Conservation (phyloP, 2,797 vertebrate genomes). For the Coccyzus lansbergi region DNA sequence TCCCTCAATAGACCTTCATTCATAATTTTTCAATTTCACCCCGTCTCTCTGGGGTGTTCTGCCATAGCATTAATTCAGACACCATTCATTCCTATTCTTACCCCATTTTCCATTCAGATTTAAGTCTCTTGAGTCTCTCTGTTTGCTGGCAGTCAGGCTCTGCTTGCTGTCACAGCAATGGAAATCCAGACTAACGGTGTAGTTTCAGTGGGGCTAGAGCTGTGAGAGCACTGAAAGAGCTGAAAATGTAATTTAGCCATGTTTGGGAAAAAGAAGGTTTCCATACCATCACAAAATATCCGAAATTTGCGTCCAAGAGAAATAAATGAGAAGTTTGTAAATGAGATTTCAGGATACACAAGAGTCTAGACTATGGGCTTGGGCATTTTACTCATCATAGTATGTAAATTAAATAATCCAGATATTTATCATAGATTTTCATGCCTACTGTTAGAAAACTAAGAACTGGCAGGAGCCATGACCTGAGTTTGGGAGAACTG, state of each 20-base stretch:
- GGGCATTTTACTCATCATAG: not conserved
- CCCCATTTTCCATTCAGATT: not conserved
- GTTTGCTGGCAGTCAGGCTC: not conserved
- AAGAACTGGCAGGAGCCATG: not conserved
- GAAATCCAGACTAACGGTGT: not conserved
- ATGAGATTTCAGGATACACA: not conserved
- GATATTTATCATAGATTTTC: not conserved
- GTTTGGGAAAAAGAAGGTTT: not conserved
- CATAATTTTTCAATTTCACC: not conserved
- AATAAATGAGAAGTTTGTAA: not conserved
- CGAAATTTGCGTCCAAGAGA: not conserved
- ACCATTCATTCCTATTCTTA: not conserved
- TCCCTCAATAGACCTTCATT: not conserved
- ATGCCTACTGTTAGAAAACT: not conserved
- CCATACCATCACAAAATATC: not conserved
- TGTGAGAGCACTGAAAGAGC: not conserved
- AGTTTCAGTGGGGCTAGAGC: not conserved
- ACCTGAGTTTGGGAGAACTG: not conserved
- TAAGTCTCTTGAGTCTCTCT: not conserved
- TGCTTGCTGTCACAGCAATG: not conserved
- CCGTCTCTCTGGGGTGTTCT: not conserved
- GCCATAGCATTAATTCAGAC: not conserved
- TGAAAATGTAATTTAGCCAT: not conserved
- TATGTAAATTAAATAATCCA: not conserved
- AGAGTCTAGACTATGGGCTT: not conserved